These are phyloP conservation scores for Diglossa cyanea DNA, from an alignment of 2,797 vertebrate genomes.

Conservation along the genomic window DNA sequence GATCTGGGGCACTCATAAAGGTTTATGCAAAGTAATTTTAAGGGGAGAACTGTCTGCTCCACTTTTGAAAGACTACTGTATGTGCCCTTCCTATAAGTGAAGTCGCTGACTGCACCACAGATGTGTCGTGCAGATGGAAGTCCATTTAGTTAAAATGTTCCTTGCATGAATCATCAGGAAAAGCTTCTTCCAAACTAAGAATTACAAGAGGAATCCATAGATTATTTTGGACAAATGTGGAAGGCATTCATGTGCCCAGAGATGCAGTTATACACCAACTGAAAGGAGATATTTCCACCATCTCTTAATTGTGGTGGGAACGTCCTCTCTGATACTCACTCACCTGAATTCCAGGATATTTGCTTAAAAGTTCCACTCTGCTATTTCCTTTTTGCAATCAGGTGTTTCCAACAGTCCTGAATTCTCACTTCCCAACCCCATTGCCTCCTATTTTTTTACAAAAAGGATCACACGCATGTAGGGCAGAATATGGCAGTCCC, in stretches of 20 bases:
- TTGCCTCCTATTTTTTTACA: neutral
- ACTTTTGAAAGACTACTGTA: neutral
- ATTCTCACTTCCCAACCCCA: conserved; percentile 3
- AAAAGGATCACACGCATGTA: neutral
- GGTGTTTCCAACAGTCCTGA: conserved; percentile 7
- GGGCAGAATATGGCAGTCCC: neutral
- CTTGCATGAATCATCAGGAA: neutral
- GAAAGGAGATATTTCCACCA: neutral
- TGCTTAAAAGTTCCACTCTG: conserved; percentile 22
- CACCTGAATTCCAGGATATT: conserved; percentile 46
- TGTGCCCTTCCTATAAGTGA: neutral
- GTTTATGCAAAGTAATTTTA: conserved; percentile 5
- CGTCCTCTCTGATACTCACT: conserved; percentile 53
- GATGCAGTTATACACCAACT: neutral
- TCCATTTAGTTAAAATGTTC: neutral
- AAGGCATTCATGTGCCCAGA: conserved; percentile 3
- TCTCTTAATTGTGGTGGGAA: neutral
- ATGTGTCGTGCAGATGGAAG: neutral
- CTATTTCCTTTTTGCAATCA: conserved; percentile 20
- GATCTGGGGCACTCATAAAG: neutral
- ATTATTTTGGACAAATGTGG: neutral
- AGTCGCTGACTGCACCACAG: neutral
- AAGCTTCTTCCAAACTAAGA: conserved; percentile 1
- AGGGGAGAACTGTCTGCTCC: neutral
- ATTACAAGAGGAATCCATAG: neutral